Evolutionary conservation across 2,113 vertebrate genomes (phyloP), one percentile per base, ranked within the genome.

Genomic region (Emydura subglobosa): DNA sequence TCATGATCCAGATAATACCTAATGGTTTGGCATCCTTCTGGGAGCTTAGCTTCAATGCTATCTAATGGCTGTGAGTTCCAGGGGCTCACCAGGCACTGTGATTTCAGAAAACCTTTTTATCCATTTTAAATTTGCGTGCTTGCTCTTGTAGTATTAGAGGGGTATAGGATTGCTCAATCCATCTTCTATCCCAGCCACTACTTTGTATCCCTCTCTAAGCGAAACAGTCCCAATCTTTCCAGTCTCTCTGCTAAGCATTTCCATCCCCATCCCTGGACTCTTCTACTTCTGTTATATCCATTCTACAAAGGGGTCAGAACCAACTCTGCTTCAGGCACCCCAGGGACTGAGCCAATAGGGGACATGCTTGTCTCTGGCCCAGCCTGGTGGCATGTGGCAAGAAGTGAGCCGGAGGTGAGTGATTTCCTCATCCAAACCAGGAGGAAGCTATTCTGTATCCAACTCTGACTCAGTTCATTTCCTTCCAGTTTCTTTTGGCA

Each of bases 41-140:
- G 53, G 87, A 95, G 76, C 55, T 79, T 87, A 51, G 50, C 89
- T 79, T 92, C 50, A 42, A 4, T 34, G 80, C 21, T 59, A 6
- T 83, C 87, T 81, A 79, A 82, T 90, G 86, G 47, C 85, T 0
- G 0, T 44, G 85, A 89, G 81, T 39, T 88, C 72, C 82, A 81
- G 94, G 79, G 86, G 72, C 88, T 90, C 90, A 92, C 13, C 79
- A 54, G 42, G 42, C 12, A 47, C 25, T 47, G 39, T 16, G 42
- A 39, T 95, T 65, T 93, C 61, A 61, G 80, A 79, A 91, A 86
- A 61, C 25, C 47, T 68, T 47, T 47, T 49, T 34, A 44, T n/a
- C 10, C 3, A 1, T 76, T 87, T 91, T 85, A 87, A 83, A 91
- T 89, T 89, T 95, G 95, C 94, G 95, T 92, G 44, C 74, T 57